Evolutionary conservation across 2,888 invertebrate species (phyloP), one percentile per base, ranked within the genome.

Genomic region (Epirrhoe tristata): DNA sequence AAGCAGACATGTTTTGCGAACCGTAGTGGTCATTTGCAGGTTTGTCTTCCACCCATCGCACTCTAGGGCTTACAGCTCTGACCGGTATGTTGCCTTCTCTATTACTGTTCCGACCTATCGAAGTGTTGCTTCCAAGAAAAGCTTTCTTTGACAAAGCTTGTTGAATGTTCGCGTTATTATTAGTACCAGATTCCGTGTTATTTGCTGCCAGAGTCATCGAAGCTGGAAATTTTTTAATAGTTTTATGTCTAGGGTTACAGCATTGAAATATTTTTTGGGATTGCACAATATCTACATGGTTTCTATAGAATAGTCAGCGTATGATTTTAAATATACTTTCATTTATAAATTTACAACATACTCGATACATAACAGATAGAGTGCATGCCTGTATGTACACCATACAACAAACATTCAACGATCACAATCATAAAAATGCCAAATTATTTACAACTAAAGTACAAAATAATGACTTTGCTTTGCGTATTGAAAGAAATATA

Each of bases 151-250:
- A 91, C 78, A 93, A 84, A 78, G 86, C 74, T 86, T 90, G 91
- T 75, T 91, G 91, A 77, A 84, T 93, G 74, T 90, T 85, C 70
- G 91, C 77, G 73, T 86, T 89, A 79, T 83, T 88, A 77, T 88
- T 94, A 77, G 91, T 82, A 73, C 86, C 91, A 74, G 93, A 91
- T 81, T 95, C 95, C 81, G 94, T 90, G 74, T 95, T 94, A 83
- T 94, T 94, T 86, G 94, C 94, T 83, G 95, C 94, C 84, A 96
- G 95, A 78, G 96, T 96, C 88, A 96, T 95, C 77, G 96, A 96
- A 82, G 96, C 96, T 96, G 93, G 52, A 94, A 95, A 53, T 53
- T 12, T 43, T 43, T 12, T 2, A 1, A 43, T 43, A 12, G 39
- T 43, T 43, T 12, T 12, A 43, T 43, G 12, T 43, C 12, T 12